Conservation (phyloP, 2,113 vertebrate species). For the Picathartes gymnocephalus region DNA sequence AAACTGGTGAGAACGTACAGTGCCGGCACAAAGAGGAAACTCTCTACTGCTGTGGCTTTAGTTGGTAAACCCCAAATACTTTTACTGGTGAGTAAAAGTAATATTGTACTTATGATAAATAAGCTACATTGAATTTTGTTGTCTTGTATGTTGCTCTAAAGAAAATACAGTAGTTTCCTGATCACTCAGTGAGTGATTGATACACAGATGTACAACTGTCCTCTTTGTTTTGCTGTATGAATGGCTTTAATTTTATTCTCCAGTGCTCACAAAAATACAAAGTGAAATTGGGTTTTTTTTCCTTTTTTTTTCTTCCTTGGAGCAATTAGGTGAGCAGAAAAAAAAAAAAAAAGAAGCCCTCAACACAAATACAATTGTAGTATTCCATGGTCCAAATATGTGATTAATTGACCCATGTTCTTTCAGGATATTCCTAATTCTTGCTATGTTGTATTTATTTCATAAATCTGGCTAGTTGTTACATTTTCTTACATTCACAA, state of each 20-base stretch:
- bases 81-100: constrained; percentile 64
- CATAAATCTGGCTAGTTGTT: not conserved
- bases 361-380: not conserved
- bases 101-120: not conserved
- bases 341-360: not conserved
- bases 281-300: not conserved
- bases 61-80: constrained; percentile 73
- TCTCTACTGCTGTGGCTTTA: constrained; percentile 72
- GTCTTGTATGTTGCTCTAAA: not conserved
- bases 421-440: not conserved
- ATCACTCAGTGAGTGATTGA: not conserved
- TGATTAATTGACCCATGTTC: not conserved
- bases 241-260: not conserved
- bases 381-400: not conserved
- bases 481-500: not conserved
- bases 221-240: not conserved
- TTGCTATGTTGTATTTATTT: not conserved
- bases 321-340: not conserved
- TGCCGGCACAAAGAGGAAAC: constrained; percentile 73
- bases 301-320: too few relatives aligned
- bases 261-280: not conserved
- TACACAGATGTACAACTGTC: not conserved
- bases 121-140: not conserved
- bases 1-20: constrained; percentile 67
- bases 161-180: not conserved